Evolutionary conservation across 2,797 vertebrate genomes (phyloP).

Genomic region (Gadopsis bispinosus): DNA sequence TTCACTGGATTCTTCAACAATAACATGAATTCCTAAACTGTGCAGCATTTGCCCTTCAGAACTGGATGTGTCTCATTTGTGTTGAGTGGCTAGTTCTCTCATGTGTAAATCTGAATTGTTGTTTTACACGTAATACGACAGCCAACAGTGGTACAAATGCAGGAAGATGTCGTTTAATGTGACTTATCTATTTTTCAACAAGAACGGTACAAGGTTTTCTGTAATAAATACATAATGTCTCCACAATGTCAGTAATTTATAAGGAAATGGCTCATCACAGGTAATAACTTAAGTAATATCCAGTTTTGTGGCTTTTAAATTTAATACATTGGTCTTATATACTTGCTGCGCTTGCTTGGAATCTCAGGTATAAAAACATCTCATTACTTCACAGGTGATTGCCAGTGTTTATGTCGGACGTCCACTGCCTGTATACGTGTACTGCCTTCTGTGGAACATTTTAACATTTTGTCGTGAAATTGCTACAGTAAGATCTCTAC

Average conservation of each 20-base stretch:
- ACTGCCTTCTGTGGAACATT: constrained; percentile 7
- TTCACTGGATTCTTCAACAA: not conserved
- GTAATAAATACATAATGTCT: not conserved
- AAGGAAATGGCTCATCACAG: not conserved
- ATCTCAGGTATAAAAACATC: constrained; percentile 41
- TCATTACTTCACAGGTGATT: not conserved
- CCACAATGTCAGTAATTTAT: not conserved
- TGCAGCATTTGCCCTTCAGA: not conserved
- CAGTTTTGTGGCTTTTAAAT: not conserved
- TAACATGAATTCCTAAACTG: not conserved
- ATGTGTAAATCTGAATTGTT: not conserved
- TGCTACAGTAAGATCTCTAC: not conserved
- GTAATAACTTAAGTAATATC: not conserved
- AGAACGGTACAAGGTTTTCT: not conserved
- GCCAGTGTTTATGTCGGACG: not conserved
- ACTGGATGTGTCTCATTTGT: not conserved
- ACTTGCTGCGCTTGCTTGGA: not conserved
- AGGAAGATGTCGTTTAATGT: not conserved
- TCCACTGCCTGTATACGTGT: not conserved
- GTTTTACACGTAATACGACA: not conserved
- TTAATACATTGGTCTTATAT: not conserved
- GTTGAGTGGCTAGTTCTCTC: not conserved
- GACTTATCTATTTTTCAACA: not conserved
- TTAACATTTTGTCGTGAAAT: not conserved
- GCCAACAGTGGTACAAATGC: not conserved